A percentile compares a stretch with the other conserved stretches of the same genome.
Evolutionary conservation across 1,140 invertebrate species (phyloP).

Genomic region (Drosophila bipectinata): DNA sequence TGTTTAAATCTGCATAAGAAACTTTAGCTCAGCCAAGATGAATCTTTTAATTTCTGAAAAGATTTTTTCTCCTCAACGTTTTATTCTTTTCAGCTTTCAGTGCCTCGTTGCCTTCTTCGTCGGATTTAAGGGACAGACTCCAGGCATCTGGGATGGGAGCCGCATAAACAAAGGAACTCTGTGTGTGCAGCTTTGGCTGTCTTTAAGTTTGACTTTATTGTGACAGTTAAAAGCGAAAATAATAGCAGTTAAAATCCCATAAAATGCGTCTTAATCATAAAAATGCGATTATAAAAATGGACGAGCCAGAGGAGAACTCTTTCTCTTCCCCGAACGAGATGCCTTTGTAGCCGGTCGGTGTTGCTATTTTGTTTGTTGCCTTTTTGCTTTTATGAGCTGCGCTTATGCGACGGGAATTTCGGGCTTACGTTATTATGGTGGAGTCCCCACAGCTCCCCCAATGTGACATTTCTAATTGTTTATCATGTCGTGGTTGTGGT

Average conservation of each 20-base stretch:
- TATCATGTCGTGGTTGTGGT: constrained; percentile 50
- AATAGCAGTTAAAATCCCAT: constrained; percentile 83
- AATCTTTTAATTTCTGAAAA: constrained; percentile 17
- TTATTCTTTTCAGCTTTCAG: constrained; percentile 25
- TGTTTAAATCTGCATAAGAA: constrained; percentile 59
- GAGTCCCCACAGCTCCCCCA: background rate
- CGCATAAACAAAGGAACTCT: constrained; percentile 69
- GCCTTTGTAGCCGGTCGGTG: constrained; percentile 28
- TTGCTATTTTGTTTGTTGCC: constrained; percentile 61
- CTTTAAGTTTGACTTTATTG: constrained; percentile 82
- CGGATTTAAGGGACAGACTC: constrained; percentile 14
- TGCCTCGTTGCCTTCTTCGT: constrained; percentile 3
- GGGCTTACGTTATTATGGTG: constrained; percentile 66
- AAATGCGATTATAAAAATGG: constrained; percentile 83
- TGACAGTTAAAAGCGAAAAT: constrained; percentile 83
- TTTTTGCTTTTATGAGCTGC: constrained; percentile 73
- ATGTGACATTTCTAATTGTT: constrained; percentile 72
- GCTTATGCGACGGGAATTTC: constrained; percentile 54
- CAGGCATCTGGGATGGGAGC: constrained; percentile 8
- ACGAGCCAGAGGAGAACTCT: constrained; percentile 62
- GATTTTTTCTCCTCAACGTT: constrained; percentile 7
- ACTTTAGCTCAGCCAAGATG: constrained; percentile 37
- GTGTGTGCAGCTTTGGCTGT: constrained; percentile 70
- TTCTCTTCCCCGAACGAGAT: constrained; percentile 27
- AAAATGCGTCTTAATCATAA: constrained; percentile 83